Evolutionary conservation across 2,888 invertebrate genomes (phyloP).

Genomic region (Calliopum simillimum): DNA sequence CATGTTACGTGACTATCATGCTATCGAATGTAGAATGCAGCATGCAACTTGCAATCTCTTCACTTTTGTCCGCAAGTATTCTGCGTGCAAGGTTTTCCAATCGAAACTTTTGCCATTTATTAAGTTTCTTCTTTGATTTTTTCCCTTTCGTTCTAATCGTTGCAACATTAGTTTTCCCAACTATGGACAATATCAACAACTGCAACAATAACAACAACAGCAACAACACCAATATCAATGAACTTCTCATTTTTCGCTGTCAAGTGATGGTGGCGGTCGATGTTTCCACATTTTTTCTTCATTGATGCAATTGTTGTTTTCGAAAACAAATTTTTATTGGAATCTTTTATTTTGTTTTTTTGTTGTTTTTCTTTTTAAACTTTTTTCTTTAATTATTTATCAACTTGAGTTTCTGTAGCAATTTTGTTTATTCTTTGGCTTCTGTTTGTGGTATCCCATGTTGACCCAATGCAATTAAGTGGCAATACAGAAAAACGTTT

Average conservation of each 20-base stretch:
- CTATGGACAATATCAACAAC: background rate
- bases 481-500: background rate
- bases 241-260: background rate
- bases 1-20: background rate
- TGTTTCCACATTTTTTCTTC: conserved; percentile 12
- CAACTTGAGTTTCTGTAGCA: background rate
- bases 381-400: background rate
- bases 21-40: background rate
- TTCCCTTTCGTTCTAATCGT: conserved; percentile 6
- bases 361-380: background rate
- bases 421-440: background rate
- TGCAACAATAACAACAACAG: background rate
- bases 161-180: background rate
- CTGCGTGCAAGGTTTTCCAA: conserved; percentile 1
- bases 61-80: background rate
- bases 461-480: background rate
- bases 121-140: conserved; percentile 1
- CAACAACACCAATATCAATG: background rate
- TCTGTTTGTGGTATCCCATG: background rate
- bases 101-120: conserved; percentile 9
- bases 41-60: conserved; percentile 17
- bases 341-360: background rate
- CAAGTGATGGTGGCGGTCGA: background rate
- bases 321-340: conserved; percentile 19
- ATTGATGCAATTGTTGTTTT: conserved; percentile 24